Evolutionary conservation across 2,888 invertebrate genomes (phyloP), one percentile per base, ranked within the genome.

Genomic region (Melipona beecheii): DNA sequence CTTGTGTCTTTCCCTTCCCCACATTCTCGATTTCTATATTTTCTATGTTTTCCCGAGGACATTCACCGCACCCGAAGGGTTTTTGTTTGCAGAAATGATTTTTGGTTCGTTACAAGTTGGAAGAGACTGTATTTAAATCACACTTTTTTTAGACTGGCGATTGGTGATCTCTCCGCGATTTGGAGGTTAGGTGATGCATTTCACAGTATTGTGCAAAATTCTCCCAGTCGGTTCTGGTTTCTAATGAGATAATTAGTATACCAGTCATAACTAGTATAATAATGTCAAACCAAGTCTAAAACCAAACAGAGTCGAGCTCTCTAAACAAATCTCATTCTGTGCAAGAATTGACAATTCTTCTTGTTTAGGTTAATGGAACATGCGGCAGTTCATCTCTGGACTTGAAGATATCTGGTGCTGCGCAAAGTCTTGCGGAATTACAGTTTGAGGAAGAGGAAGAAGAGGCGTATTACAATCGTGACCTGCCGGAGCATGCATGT

Each of bases 401-500:
- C 93, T 92, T 95, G 65, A 97, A 97, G 93, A 95, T 98, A 80
- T 96, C 96, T 65, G 95, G 96, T 75, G 96, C 96, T 54, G 96
- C 97, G 0, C 97, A 97, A 93, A 97, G 97, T 65, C 95, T 98
- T 86, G 97, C 97, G 0, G 99, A 99, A 94, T 95, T 99, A 81
- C 98, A 98, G 93, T 99, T 99, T 95, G 99, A 99, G 94, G 98
- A 98, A 91, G 99, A 99, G 93, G 99, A 98, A 85, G 98, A 99
- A 94, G 98, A 98, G 92, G 97, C 97, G 56, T 97, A 97, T 92
- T 98, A 97, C 92, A 97, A 97, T 93, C 96, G 97, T 93, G 98
- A 99, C 94, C 95, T 99, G 84, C 99, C 99, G 1, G 97, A 98
- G 88, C 98, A 99, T 96, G 99, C 99, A 0, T 99, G 99, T 96